Base-by-base conservation (phyloP, 2,797 vertebrate genomes). In the Peromyscus aztecus region DNA sequence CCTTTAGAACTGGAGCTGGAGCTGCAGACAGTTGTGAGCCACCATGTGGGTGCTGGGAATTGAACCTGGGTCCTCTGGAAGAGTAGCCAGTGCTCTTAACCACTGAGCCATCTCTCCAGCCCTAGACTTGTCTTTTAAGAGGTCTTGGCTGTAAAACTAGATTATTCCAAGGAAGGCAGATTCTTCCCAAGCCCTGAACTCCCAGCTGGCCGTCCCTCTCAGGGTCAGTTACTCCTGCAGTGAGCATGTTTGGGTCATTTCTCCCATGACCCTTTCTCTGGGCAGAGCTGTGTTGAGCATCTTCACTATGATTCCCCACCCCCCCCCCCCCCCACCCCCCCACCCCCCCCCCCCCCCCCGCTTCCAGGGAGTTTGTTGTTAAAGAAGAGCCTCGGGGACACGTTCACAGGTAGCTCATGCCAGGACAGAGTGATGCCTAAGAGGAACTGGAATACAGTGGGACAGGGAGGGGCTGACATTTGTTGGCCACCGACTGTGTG, bases 221-320 rank as follows among this genome's bases (percentile, higher is more conserved):
- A 9, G 78, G 61, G 21, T 10, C 52, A 31, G 92, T 76, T 29
- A 67, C 10, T 40, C 31, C 65, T n/a, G 14, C 67, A 12, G 2
- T 4, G 67, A 81, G 5, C 10, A 10, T 27, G 6, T n/a, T 29
- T 3, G 29, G 63, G 7, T 52, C 52, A 6, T 3, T 24, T 59
- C 31, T n/a, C 27, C 27, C 27, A 2, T 16, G 21, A 6, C 6
- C 29, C 29, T 43, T 84, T 55, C 49, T 2, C 2, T 0, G 0
- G 43, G 2, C 0, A 8, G 55, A 43, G 34, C 88, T 1, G 0
- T 1, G 24, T 21, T 17, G 55, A 9, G 81, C n/a, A 24, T 43
- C 12, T 61, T 11, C 40, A 2, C 19, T 7, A 2, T 10, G 67
- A 29, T 0, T 9, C 1, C 0, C 27, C 43, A n/a, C n/a, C n/a